Conservation (phyloP, 2,888 invertebrate species). For the Sarcophaga subvicina region DNA sequence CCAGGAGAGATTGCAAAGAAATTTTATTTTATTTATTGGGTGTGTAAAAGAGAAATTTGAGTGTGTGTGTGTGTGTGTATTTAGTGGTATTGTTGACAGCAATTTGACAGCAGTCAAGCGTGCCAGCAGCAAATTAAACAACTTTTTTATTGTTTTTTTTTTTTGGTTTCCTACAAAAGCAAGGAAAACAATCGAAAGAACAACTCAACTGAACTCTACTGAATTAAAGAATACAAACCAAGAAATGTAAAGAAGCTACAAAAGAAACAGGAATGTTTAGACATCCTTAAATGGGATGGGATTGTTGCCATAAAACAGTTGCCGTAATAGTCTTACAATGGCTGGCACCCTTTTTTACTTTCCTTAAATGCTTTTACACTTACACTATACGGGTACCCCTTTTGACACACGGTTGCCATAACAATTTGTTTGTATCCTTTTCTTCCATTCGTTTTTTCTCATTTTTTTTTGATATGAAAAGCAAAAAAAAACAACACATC, state of each 20-base stretch:
- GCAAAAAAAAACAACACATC: constrained; percentile 11
- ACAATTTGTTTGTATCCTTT: constrained; percentile 66
- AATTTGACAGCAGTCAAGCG: constrained; percentile 77
- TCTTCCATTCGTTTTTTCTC: background rate
- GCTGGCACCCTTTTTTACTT: constrained; percentile 51
- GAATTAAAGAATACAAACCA: background rate
- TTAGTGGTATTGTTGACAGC: constrained; percentile 76
- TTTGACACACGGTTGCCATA: constrained; percentile 66
- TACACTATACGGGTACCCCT: background rate
- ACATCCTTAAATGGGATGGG: constrained; percentile 48
- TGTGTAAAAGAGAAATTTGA: background rate
- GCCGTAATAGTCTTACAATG: constrained; percentile 40
- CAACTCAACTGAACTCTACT: background rate
- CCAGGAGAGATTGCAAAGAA: background rate
- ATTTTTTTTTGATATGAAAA: constrained; percentile 6
- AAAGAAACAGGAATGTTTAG: no score
- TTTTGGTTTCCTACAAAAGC: constrained; percentile 3
- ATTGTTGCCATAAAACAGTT: background rate
- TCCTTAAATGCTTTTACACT: background rate
- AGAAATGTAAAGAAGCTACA: background rate
- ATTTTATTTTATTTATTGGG: constrained; percentile 6
- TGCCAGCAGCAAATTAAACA: constrained; percentile 68
- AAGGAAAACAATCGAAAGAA: constrained; percentile 6
- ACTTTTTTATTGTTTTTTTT: constrained; percentile 14
- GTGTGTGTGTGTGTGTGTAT: constrained; percentile 27